A percentile compares a stretch with the other conserved stretches of the same genome.
Evolutionary conservation across 2,888 invertebrate genomes (phyloP).

Genomic region (Onthophagus sagittarius): DNA sequence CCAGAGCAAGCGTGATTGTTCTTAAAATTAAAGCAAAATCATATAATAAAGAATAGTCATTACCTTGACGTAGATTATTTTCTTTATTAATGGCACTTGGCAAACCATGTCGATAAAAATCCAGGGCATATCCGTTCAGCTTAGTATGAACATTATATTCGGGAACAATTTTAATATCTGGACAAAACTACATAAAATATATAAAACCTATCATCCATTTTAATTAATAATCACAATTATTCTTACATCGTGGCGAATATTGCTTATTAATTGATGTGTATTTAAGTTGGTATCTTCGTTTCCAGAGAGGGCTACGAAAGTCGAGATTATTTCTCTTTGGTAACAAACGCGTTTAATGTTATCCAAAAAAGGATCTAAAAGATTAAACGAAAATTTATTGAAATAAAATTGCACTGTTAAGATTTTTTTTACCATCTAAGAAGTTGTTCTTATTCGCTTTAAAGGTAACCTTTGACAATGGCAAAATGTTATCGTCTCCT

Average conservation of each 20-base stretch:
- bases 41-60: conserved; percentile 21
- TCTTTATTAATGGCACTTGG: conserved; percentile 20
- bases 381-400: background rate
- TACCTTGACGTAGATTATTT: conserved; percentile 24
- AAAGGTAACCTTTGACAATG: conserved; percentile 13
- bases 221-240: background rate
- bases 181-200: conserved; percentile 21
- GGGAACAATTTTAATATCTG: conserved; percentile 26
- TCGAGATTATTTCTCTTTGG: conserved; percentile 24
- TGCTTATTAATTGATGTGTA: conserved; percentile 16
- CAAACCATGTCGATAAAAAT: conserved; percentile 27
- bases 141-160: conserved; percentile 16
- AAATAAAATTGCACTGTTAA: background rate
- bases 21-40: conserved; percentile 26
- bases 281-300: conserved; percentile 21
- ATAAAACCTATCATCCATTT: background rate
- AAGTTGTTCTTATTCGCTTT: background rate
- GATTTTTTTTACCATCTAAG: background rate
- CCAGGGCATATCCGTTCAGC: conserved; percentile 25
- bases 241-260: conserved; percentile 19
- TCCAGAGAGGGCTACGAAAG: conserved; percentile 26
- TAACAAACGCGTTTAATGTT: conserved; percentile 21
- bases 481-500: conserved; percentile 17
- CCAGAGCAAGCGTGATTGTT: conserved; percentile 21
- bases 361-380: conserved; percentile 22